Evolutionary conservation across 2,888 invertebrate species (phyloP).

Genomic region (Dicycla oo): DNA sequence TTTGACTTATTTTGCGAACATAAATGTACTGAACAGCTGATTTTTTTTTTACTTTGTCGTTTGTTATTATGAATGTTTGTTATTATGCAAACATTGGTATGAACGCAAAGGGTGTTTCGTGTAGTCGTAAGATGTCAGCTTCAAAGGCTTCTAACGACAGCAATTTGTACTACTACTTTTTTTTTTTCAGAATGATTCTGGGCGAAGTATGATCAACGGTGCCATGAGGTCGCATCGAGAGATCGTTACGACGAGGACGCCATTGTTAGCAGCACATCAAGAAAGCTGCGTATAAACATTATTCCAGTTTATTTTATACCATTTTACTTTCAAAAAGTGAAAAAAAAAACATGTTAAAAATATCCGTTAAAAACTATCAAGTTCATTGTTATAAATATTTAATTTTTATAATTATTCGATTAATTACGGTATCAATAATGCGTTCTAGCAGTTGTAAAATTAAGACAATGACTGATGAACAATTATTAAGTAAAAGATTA

Average conservation of each 20-base stretch:
- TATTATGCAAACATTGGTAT: too few relatives aligned
- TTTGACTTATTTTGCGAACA: too few relatives aligned
- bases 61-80: too few relatives aligned
- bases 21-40: too few relatives aligned
- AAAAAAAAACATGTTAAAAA: conserved; percentile 7
- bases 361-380: conserved; percentile 21
- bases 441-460: conserved; percentile 67
- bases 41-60: too few relatives aligned
- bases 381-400: conserved; percentile 41
- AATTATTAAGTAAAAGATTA: conserved; percentile 69
- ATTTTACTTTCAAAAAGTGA: conserved; percentile 32
- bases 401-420: conserved; percentile 35
- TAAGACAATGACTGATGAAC: conserved; percentile 78
- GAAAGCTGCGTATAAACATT: conserved; percentile 92
- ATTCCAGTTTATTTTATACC: conserved; percentile 25
- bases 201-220: conserved; percentile 77
- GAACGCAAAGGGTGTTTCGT: too few relatives aligned
- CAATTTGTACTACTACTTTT: background rate
- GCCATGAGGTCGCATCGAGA: conserved; percentile 85
- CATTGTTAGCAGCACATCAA: conserved; percentile 92
- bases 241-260: conserved; percentile 93
- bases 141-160: too few relatives aligned
- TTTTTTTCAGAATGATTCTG: conserved; percentile 81
- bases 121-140: too few relatives aligned
- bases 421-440: conserved; percentile 47